Evolutionary conservation across 2,888 invertebrate species (phyloP), one percentile per base, ranked within the genome.

Genomic region (Macropis europaea): DNA sequence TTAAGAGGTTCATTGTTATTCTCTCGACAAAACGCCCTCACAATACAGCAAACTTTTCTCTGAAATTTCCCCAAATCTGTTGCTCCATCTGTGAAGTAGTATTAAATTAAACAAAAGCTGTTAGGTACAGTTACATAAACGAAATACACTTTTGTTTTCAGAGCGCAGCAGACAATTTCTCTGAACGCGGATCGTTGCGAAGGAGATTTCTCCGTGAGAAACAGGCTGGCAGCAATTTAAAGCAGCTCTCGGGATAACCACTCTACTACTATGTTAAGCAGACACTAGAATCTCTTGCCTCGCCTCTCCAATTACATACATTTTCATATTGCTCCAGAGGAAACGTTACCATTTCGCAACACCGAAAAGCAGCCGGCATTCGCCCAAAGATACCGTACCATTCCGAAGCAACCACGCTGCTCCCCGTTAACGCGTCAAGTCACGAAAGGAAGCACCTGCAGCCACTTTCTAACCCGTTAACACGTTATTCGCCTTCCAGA

Each of bases 401-500:
- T 28, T 42, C 30, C 34, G 11, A 54, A 54, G 22, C 62, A n/a
- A 34, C 38, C 22, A 15, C 13, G 13, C 61, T 67, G 9, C 17
- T 7, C n/a, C 15, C 42, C 22, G 60, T 54, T 60, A 68, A 68
- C 59, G 52, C 45, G 69, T 28, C 38, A 13, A 57, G 50, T 72
- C 56, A 61, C 70, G 70, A 42, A 70, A 50, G 24, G 42, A 26
- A 53, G 15, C 62, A 70, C 62, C 72, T 72, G 72, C 70, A 48
- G 56, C 36, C 61, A 40, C 59, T 52, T 59, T 56, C 71, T 50
- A 56, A 17, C 36, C 52, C 34, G 54, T 70, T 67, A 54, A 60
- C 69, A 47, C 57, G 38, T 59, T 47, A 47, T 36, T 38, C 40
- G 15, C 22, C 7, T 9, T 1, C 7, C 47, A 54, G 30, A 50